These are phyloP conservation scores for Lycorma delicatula DNA, from an alignment of 1,140 invertebrate species.

Conservation along the genomic window DNA sequence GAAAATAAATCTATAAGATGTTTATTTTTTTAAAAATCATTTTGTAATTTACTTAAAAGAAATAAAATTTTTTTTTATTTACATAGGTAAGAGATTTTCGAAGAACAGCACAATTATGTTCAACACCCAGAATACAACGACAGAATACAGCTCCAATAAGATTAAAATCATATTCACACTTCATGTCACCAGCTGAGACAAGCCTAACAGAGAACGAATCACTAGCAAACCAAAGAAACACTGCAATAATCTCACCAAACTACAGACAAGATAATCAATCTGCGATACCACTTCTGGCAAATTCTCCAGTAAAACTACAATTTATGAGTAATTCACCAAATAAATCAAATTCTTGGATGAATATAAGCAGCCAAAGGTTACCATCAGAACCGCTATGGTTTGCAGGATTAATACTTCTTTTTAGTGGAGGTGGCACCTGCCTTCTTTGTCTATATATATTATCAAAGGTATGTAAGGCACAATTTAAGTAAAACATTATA, in stretches of 20 bases:
- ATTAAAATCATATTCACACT: not conserved
- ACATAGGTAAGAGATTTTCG: not conserved
- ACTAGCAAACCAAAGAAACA: not conserved
- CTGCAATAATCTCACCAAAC: not conserved
- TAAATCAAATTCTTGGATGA: not conserved
- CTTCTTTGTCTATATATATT: not conserved
- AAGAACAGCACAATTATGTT: not conserved
- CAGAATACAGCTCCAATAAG: not conserved
- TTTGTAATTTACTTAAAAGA: too few species aligned
- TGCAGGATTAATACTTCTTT: not conserved
- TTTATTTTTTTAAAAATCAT: too few species aligned
- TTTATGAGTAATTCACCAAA: not conserved
- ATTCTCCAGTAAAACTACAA: not conserved
- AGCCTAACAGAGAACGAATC: not conserved
- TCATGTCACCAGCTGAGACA: not conserved
- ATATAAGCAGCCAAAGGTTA: not conserved
- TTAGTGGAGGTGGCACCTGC: not conserved
- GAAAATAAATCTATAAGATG: too few species aligned
- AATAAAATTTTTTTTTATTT: not conserved
- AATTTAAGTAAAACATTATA: too few species aligned
- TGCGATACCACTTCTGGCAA: not conserved
- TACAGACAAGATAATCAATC: not conserved
- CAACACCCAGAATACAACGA: not conserved
- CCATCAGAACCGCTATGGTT: not conserved
- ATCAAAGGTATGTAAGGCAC: not conserved